These are phyloP conservation scores for Gymnothorax reevesii DNA, from an alignment of 2,797 vertebrate genomes.

Conservation along the genomic window DNA sequence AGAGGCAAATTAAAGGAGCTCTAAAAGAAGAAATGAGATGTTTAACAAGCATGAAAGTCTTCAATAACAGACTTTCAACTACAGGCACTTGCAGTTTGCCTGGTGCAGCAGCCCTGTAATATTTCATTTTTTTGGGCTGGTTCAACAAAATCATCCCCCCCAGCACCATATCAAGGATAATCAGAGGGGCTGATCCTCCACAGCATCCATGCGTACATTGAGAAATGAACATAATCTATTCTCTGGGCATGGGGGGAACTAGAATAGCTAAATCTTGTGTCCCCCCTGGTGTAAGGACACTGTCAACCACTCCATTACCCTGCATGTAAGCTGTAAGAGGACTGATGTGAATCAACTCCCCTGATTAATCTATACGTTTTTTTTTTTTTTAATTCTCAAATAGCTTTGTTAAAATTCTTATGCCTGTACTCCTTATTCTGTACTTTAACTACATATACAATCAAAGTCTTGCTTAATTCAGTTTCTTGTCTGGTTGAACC, in stretches of 20 bases:
- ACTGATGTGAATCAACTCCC: too few relatives aligned
- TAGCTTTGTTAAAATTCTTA: too few relatives aligned
- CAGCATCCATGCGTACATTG: background rate
- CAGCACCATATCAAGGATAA: background rate
- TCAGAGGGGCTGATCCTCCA: background rate
- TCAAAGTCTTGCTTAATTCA: too few relatives aligned
- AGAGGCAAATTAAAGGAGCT: constrained; percentile 68
- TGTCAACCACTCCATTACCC: background rate
- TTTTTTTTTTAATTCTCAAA: too few relatives aligned
- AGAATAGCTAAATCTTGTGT: background rate
- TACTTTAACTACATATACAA: too few relatives aligned
- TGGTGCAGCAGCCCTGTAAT: background rate
- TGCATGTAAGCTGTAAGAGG: background rate
- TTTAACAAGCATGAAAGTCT: constrained; percentile 63
- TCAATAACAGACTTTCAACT: constrained; percentile 54
- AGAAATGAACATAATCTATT: background rate
- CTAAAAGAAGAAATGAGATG: constrained; percentile 69
- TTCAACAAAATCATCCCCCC: background rate
- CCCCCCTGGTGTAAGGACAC: background rate
- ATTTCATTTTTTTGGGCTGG: constrained; percentile 43
- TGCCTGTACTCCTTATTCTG: too few relatives aligned
- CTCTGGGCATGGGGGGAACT: too few relatives aligned
- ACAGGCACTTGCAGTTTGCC: constrained; percentile 44
- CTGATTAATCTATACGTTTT: background rate
- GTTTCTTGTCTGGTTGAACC: too few relatives aligned